phyloP scores from a whole-genome alignment of 2,888 invertebrate species.

The Ctena decussata region DNA sequence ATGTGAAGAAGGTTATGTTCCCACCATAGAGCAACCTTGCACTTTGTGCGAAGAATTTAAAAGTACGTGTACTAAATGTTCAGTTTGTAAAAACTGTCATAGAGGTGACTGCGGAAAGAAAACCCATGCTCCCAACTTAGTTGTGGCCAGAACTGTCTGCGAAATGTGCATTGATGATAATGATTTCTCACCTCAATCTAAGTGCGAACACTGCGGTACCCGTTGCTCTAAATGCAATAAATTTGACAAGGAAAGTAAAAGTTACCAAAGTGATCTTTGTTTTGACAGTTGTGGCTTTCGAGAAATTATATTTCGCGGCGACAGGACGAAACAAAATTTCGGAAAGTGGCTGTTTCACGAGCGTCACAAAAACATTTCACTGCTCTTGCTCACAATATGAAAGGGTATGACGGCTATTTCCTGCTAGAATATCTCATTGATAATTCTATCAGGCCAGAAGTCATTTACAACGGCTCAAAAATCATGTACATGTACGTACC shows the following conservation, averaged over 20 bases:
- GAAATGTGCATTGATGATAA: neutral
- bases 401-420: slow-evolving; percentile 31
- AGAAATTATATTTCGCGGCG: too few relatives aligned
- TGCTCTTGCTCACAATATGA: slow-evolving; percentile 30
- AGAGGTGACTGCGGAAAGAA: neutral
- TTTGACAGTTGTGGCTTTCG: too few relatives aligned
- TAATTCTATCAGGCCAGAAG: slow-evolving; percentile 27
- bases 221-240: neutral
- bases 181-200: too few relatives aligned
- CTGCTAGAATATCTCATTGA: slow-evolving; percentile 34
- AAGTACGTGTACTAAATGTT: neutral
- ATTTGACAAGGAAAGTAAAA: too few relatives aligned
- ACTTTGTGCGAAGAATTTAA: neutral
- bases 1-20: neutral
- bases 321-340: too few relatives aligned
- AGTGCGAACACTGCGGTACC: neutral
- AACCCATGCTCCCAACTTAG: neutral
- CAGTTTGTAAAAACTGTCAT: neutral
- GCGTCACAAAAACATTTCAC: neutral
- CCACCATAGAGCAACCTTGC: neutral
- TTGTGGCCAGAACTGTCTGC: neutral
- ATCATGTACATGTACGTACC: neutral
- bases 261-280: too few relatives aligned
- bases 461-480: slow-evolving; percentile 29
- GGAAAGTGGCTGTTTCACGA: neutral